These are phyloP conservation scores for Eptatretus atami DNA, from an alignment of 2,797 vertebrate genomes.

Conservation along the genomic window DNA sequence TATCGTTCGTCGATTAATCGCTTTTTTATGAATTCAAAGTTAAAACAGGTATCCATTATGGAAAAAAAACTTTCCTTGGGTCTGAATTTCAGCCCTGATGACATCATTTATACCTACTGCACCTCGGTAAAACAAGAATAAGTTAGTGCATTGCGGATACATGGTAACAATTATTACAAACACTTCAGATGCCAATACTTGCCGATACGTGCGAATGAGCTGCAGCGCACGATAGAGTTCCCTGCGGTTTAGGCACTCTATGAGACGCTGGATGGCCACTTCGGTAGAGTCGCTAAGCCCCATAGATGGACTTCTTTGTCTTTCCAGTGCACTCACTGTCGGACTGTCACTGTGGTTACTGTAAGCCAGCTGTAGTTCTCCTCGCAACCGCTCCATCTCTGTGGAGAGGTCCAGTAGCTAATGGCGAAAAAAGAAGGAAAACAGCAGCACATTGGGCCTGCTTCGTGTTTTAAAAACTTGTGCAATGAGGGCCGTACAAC, in stretches of 20 bases:
- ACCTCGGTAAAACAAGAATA: not conserved
- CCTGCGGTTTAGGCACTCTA: constrained; percentile 68
- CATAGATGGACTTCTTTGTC: constrained; percentile 24
- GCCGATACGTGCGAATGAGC: constrained; percentile 87
- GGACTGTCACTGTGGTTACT: no score
- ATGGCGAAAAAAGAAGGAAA: constrained; percentile 8
- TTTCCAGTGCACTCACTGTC: constrained; percentile 21
- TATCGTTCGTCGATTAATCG: no score
- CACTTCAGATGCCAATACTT: constrained; percentile 8
- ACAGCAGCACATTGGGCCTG: no score
- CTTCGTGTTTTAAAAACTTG: no score
- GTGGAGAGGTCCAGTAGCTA: constrained; percentile 91
- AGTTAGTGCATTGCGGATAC: no score
- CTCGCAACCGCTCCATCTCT: constrained; percentile 60
- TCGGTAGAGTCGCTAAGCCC: constrained; percentile 45
- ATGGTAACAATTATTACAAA: no score
- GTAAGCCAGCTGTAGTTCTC: constrained; percentile 40
- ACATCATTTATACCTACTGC: not conserved
- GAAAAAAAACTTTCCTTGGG: no score
- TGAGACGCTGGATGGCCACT: constrained; percentile 65
- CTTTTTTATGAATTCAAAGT: no score
- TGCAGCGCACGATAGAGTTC: constrained; percentile 55
- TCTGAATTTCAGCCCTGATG: no score
- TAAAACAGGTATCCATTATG: no score
- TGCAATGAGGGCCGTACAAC: no score